Conservation (phyloP, 2,113 vertebrate species). For the Macaca mulatta region DNA sequence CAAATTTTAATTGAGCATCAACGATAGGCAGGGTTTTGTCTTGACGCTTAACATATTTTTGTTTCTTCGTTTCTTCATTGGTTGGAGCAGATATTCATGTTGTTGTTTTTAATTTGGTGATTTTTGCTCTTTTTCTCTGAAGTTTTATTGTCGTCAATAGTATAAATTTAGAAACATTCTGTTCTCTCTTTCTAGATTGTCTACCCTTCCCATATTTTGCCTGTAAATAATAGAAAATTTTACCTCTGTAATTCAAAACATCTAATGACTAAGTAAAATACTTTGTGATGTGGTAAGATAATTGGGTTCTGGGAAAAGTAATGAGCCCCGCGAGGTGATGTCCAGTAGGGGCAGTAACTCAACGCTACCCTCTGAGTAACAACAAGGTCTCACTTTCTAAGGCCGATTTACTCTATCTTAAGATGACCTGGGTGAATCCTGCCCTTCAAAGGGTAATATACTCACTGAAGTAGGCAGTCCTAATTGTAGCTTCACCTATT, state of each 20-base stretch:
- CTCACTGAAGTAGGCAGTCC: background rate
- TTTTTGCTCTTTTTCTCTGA: background rate
- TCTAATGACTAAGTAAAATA: constrained; percentile 8
- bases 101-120: background rate
- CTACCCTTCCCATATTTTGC: background rate
- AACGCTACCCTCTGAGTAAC: background rate
- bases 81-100: background rate
- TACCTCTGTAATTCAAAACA: background rate
- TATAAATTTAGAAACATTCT: background rate
- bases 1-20: background rate
- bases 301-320: constrained; percentile 35
- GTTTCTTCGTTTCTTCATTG: background rate
- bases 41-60: background rate
- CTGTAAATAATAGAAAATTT: background rate
- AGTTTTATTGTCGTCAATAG: background rate
- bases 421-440: background rate
- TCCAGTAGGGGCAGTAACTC: background rate
- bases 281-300: constrained; percentile 10
- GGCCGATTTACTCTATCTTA: background rate
- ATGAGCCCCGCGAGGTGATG: constrained; percentile 19
- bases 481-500: background rate
- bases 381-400: background rate
- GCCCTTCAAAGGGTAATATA: background rate
- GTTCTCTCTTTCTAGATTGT: background rate
- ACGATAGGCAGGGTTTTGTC: background rate